Evolutionary conservation across 2,888 invertebrate genomes (phyloP).

Genomic region (Craniophora ligustri): DNA sequence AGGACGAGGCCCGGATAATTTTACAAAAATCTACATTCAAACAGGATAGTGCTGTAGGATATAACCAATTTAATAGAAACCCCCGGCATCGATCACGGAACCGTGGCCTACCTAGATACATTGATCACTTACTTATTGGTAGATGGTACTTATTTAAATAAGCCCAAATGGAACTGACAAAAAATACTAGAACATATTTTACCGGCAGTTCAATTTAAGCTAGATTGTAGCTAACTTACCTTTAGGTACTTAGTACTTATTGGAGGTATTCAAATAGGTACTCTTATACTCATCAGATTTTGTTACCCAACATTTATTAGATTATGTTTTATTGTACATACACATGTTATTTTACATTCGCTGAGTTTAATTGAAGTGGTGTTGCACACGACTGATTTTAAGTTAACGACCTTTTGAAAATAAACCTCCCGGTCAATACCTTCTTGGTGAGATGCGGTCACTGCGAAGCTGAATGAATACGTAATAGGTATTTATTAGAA

Average conservation of each 20-base stretch:
- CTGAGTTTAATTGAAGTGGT: conserved; percentile 19
- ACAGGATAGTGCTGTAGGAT: conserved; percentile 17
- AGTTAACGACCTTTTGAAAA: conserved; percentile 56
- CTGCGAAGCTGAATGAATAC: neutral
- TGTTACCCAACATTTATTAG: too few relatives aligned
- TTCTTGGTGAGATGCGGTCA: conserved; percentile 27
- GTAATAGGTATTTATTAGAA: neutral
- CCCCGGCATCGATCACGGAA: neutral
- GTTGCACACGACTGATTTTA: conserved; percentile 53
- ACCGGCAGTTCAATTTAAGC: too few relatives aligned
- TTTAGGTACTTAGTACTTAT: neutral
- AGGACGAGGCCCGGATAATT: too few relatives aligned
- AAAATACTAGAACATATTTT: too few relatives aligned
- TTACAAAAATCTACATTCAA: conserved; percentile 2
- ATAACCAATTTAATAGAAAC: conserved; percentile 27
- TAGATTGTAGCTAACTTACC: too few relatives aligned
- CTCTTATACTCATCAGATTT: too few relatives aligned
- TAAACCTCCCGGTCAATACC: conserved; percentile 52
- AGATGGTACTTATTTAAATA: too few relatives aligned
- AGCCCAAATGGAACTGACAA: too few relatives aligned
- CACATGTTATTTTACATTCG: conserved; percentile 21
- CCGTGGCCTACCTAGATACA: neutral
- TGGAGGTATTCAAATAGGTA: too few relatives aligned
- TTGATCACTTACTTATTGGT: too few relatives aligned
- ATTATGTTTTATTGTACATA: too few relatives aligned